Base-by-base conservation (phyloP, 2,113 vertebrate species). In the Okapia johnstoni region DNA sequence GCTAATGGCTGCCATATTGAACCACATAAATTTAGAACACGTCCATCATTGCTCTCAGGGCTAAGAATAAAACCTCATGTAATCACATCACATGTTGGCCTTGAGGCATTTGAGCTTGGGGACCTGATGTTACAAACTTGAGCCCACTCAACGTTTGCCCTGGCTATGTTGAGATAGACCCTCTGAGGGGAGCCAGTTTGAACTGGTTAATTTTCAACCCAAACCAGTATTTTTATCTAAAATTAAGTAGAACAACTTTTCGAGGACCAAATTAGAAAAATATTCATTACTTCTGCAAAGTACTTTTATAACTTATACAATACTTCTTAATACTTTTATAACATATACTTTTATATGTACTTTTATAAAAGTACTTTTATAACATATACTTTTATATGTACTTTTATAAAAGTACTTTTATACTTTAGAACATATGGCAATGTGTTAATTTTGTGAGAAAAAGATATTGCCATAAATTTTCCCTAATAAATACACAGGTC, bases 401-500 rank as follows among this genome's bases (percentile, higher is more conserved):
- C 63, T 21, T 70, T 63, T n/a, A n/a, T 66, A n/a, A 52, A 54
- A 7, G 30, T 61, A 23, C 7, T 70, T 93, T 17, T 19, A 4
- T 46, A 8, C 58, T 23, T 80, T 23, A 85, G 40, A 61, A 94
- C 13, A 13, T 48, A 43, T 58, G 73, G 14, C 52, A 61, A 15
- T 30, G 6, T n/a, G 26, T 26, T 80, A 21, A 77, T 60, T 90
- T 79, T 93, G 54, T 66, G 58, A 77, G 70, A 28, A 89, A 60
- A 90, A 70, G 40, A 50, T 52, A 25, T 23, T 83, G 21, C 58
- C 28, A 48, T 73, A 26, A 94, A 77, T 54, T 76, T n/a, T 33
- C 54, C 30, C 23, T 40, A 40, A 50, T 57, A 94, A 88, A 88
- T 14, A 50, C 0, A 7, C 48, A 63, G 19, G 28, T 66, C 58